A percentile compares a stretch with the other conserved stretches of the same genome.
Conservation (phyloP, 2,113 vertebrate genomes). For the Loxodonta africana region DNA sequence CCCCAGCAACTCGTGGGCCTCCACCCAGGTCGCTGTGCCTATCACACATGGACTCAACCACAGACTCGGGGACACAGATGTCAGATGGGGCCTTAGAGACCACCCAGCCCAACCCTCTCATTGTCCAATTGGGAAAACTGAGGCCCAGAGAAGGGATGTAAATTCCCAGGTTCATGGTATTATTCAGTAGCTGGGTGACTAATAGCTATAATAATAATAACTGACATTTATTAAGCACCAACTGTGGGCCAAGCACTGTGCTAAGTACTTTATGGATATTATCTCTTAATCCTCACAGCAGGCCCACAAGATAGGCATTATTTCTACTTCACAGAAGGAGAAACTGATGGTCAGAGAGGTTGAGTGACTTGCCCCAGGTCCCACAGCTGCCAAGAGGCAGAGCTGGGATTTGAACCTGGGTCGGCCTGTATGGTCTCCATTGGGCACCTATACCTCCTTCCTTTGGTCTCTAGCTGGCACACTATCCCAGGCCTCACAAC, state of each 20-base stretch:
- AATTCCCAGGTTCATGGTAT: background rate
- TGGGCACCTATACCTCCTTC: background rate
- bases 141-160: background rate
- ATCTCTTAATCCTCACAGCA: background rate
- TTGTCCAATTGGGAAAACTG: background rate
- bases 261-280: background rate
- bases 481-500: no score
- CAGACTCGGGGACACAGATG: background rate
- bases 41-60: background rate
- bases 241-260: background rate
- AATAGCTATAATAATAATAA: background rate
- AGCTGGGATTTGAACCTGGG: background rate
- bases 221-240: background rate
- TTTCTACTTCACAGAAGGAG: background rate
- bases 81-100: background rate
- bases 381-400: background rate
- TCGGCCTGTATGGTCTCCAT: background rate
- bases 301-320: background rate
- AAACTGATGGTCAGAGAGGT: background rate
- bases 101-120: background rate
- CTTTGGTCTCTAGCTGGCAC: background rate
- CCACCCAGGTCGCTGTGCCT: background rate
- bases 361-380: background rate
- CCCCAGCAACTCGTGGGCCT: background rate
- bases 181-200: background rate